phyloP scores from a whole-genome alignment of 2,113 vertebrate genomes.

The Aphyosemion australe region DNA sequence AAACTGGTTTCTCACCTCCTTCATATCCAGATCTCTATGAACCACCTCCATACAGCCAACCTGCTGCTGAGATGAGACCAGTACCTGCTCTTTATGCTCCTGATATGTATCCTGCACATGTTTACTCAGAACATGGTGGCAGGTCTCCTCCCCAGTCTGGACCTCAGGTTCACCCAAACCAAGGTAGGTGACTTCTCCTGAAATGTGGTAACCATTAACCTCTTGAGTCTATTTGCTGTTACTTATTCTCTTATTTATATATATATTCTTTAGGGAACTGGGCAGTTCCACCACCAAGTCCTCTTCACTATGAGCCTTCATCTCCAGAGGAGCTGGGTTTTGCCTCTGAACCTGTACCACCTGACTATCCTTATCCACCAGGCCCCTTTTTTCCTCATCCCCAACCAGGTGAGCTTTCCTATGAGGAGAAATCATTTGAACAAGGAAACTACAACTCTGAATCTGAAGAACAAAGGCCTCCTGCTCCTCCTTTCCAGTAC shows the following conservation, averaged over 20 bases:
- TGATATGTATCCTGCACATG: background rate
- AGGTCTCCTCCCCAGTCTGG: background rate
- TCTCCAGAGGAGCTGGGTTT: fast-evolving
- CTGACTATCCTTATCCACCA: background rate
- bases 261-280: background rate
- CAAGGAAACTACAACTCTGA: slow-evolving; percentile 21
- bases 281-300: background rate
- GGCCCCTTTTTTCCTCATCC: background rate
- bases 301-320: background rate
- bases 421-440: background rate
- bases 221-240: background rate
- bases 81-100: background rate
- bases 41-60: background rate
- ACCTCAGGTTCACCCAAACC: background rate
- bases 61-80: background rate
- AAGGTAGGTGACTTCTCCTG: background rate
- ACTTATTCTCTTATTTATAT: background rate
- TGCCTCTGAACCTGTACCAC: background rate
- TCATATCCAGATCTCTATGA: background rate
- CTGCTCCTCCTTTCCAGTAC: background rate
- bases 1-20: background rate
- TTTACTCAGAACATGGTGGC: background rate
- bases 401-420: slow-evolving; percentile 23
- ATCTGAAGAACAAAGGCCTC: background rate
- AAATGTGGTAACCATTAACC: background rate